phyloP scores from a whole-genome alignment of 1,140 invertebrate genomes.

The Bilobella aurantiaca region DNA sequence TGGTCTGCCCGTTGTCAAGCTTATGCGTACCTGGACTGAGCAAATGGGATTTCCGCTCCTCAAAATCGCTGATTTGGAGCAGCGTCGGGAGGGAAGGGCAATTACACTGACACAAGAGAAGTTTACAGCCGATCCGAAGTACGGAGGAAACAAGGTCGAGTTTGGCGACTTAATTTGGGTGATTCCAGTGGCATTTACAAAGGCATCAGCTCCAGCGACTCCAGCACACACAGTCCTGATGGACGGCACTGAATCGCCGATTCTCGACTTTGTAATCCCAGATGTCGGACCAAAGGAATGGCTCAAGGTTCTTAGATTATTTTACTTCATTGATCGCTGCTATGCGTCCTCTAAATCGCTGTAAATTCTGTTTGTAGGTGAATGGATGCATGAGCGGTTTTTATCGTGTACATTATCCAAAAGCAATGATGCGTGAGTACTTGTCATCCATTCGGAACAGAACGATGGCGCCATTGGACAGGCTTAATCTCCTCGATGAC shows the following conservation, averaged over 20 bases:
- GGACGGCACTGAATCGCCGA: constrained; percentile 42
- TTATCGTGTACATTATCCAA: background rate
- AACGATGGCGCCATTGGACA: background rate
- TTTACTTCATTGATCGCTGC: background rate
- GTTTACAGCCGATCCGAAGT: constrained; percentile 67
- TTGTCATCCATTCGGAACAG: background rate
- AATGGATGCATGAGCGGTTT: background rate
- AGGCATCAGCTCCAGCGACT: constrained; percentile 55
- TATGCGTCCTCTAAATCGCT: background rate
- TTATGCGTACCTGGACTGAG: constrained; percentile 53
- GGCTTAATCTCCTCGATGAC: background rate
- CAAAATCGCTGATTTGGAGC: constrained; percentile 38
- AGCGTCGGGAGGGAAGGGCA: constrained; percentile 48
- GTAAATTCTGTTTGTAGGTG: background rate
- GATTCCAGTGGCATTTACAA: constrained; percentile 75
- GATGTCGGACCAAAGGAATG: constrained; percentile 61
- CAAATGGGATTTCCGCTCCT: constrained; percentile 47
- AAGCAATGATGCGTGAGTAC: background rate
- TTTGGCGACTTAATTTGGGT: constrained; percentile 53
- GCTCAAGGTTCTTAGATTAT: constrained; percentile 55
- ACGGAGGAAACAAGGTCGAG: constrained; percentile 11
- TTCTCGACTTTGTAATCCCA: constrained; percentile 49
- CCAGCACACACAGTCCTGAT: constrained; percentile 53
- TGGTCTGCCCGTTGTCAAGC: constrained; percentile 42
- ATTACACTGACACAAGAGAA: constrained; percentile 68